Conservation (phyloP, 2,888 invertebrate genomes). For the Corythucha ciliata region DNA sequence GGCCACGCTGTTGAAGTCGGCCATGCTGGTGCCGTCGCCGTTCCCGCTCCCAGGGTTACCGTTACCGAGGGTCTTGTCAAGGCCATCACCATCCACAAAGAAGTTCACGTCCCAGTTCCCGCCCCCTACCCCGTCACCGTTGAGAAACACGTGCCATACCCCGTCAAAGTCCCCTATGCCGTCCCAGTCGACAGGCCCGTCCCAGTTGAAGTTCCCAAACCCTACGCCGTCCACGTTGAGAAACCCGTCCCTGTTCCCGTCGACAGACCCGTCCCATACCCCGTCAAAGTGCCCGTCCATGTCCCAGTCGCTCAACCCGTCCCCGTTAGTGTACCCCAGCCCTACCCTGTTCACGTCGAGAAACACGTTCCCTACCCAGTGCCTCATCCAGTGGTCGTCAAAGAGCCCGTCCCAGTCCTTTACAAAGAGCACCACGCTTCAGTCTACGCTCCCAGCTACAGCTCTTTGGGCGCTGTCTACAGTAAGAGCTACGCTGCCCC, state of each 20-base stretch:
- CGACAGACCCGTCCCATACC: constrained; percentile 41
- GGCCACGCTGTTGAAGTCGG: constrained; percentile 23
- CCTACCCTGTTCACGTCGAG: constrained; percentile 20
- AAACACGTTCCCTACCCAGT: constrained; percentile 39
- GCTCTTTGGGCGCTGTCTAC: no score
- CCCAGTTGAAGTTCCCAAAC: constrained; percentile 37
- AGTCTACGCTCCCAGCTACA: no score
- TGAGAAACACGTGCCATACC: constrained; percentile 35
- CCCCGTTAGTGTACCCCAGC: constrained; percentile 44
- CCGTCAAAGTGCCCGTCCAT: constrained; percentile 38
- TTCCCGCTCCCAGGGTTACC: constrained; percentile 15
- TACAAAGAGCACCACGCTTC: constrained; percentile 7
- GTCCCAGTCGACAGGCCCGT: constrained; percentile 37
- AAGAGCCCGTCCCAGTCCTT: constrained; percentile 45
- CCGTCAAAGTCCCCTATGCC: constrained; percentile 37
- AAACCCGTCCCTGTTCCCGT: constrained; percentile 37
- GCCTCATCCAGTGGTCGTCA: constrained; percentile 48
- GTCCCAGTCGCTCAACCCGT: constrained; percentile 39
- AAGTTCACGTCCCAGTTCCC: constrained; percentile 35
- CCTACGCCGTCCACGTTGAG: constrained; percentile 37
- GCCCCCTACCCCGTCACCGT: constrained; percentile 37
- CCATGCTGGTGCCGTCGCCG: constrained; percentile 7
- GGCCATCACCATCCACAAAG: constrained; percentile 34
- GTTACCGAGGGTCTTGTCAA: constrained; percentile 27
- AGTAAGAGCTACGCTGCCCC: no score